phyloP scores from a whole-genome alignment of 2,113 vertebrate genomes.

The Sinocyclocheilus maitianheensis region DNA sequence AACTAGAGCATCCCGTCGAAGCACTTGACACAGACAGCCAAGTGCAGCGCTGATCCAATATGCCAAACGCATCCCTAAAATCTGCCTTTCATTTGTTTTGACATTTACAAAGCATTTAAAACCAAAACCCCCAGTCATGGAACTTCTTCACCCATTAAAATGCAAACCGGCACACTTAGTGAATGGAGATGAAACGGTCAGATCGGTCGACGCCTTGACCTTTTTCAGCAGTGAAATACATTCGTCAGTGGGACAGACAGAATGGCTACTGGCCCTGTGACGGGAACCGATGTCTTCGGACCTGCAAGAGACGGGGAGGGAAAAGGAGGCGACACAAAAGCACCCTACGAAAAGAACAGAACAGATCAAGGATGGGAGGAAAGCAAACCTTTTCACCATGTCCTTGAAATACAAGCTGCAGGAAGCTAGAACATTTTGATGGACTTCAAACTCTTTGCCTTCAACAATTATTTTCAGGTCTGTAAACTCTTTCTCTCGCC shows the following conservation, averaged over 20 bases:
- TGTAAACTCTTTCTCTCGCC: constrained; percentile 99
- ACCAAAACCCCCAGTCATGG: constrained; percentile 75
- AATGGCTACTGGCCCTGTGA: constrained; percentile 98
- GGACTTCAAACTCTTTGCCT: constrained; percentile 99
- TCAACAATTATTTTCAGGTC: constrained; percentile 99
- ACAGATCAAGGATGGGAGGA: constrained; percentile 87
- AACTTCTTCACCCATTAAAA: constrained; percentile 76
- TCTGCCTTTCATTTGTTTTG: constrained; percentile 44
- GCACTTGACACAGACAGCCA: constrained; percentile 36
- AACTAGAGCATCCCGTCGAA: constrained; percentile 27
- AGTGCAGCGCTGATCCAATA: constrained; percentile 45
- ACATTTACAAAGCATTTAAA: constrained; percentile 54
- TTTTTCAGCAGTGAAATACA: constrained; percentile 78
- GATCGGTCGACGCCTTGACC: constrained; percentile 78
- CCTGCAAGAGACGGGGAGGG: constrained; percentile 96
- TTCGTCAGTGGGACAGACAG: constrained; percentile 88
- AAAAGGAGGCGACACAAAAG: constrained; percentile 91
- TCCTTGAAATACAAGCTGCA: constrained; percentile 99
- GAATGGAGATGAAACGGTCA: constrained; percentile 75
- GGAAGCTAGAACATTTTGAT: constrained; percentile 99
- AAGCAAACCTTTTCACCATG: constrained; percentile 99
- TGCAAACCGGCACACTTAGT: constrained; percentile 75
- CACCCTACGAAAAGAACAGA: constrained; percentile 95
- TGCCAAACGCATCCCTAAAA: constrained; percentile 43
- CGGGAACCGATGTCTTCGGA: constrained; percentile 91